Conservation (phyloP, 1,140 invertebrate genomes). For the Drosophila virilis region DNA sequence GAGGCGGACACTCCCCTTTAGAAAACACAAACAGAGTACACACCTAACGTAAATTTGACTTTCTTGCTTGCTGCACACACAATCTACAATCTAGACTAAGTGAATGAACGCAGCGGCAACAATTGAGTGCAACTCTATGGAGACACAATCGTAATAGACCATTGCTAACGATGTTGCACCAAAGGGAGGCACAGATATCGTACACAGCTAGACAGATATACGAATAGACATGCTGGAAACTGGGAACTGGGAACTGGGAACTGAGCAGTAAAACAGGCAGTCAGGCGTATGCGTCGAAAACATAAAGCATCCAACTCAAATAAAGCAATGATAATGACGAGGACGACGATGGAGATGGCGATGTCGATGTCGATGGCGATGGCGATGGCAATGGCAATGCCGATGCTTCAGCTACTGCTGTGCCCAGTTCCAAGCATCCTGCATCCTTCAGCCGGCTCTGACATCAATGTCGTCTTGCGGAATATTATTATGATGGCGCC, state of each 20-base stretch:
- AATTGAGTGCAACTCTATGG: constrained; percentile 61
- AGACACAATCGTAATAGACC: constrained; percentile 74
- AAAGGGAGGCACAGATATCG: constrained; percentile 29
- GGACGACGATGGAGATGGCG: constrained; percentile 1
- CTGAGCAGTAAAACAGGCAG: constrained; percentile 53
- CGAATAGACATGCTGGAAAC: constrained; percentile 20
- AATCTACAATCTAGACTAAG: constrained; percentile 58
- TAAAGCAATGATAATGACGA: constrained; percentile 51
- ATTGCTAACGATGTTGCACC: constrained; percentile 74
- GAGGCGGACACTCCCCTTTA: constrained; percentile 6
- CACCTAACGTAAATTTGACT: constrained; percentile 70
- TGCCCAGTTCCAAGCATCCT: constrained; percentile 25
- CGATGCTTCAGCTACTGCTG: constrained; percentile 28
- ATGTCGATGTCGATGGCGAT: constrained; percentile 4
- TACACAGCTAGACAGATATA: constrained; percentile 10
- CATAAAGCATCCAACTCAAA: constrained; percentile 62
- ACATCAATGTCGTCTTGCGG: constrained; percentile 64
- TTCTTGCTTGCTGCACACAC: constrained; percentile 73
- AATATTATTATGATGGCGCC: constrained; percentile 82
- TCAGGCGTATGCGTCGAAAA: constrained; percentile 61
- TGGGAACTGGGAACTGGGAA: neutral
- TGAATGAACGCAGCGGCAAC: constrained; percentile 45
- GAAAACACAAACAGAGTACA: constrained; percentile 14
- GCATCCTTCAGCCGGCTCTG: constrained; percentile 37
- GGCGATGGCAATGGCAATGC: constrained; percentile 14